Percentiles rank a stretch among this genome's conserved stretches.
These are phyloP conservation scores for Acanthococcus lagerstroemiae DNA, from an alignment of 2,888 invertebrate species.

Conservation along the genomic window DNA sequence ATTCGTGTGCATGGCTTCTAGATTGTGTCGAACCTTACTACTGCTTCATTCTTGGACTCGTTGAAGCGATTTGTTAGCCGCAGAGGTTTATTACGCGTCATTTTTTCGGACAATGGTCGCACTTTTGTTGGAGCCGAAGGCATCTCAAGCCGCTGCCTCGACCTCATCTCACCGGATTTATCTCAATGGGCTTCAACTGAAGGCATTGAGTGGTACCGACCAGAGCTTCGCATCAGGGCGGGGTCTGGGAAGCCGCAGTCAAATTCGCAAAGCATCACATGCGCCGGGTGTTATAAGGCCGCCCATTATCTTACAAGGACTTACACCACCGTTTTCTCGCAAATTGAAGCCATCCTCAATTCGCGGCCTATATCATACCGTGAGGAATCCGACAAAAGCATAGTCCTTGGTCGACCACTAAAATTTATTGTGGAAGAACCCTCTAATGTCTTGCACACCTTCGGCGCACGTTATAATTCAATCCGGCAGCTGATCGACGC, in stretches of 20 bases:
- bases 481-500: no score
- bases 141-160: background rate
- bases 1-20: conserved; percentile 7
- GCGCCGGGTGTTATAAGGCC: background rate
- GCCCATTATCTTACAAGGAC: conserved; percentile 3
- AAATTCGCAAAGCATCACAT: background rate
- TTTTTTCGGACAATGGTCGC: conserved; percentile 19
- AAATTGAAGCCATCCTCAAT: no score
- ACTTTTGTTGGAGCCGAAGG: conserved; percentile 6
- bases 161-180: background rate
- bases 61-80: conserved; percentile 35
- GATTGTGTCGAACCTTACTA: conserved; percentile 1
- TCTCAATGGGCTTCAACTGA: conserved; percentile 20
- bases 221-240: background rate
- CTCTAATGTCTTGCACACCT: no score
- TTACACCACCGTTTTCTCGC: conserved; percentile 33
- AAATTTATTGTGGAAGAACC: no score
- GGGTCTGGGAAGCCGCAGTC: conserved; percentile 17
- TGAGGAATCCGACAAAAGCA: conserved; percentile 35
- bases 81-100: conserved; percentile 32
- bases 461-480: no score
- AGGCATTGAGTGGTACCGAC: conserved; percentile 33
- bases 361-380: conserved; percentile 36
- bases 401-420: conserved; percentile 36
- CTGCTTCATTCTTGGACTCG: background rate